Evolutionary conservation across 2,888 invertebrate genomes (phyloP), one percentile per base, ranked within the genome.

Genomic region (Eupeodes latifasciatus): DNA sequence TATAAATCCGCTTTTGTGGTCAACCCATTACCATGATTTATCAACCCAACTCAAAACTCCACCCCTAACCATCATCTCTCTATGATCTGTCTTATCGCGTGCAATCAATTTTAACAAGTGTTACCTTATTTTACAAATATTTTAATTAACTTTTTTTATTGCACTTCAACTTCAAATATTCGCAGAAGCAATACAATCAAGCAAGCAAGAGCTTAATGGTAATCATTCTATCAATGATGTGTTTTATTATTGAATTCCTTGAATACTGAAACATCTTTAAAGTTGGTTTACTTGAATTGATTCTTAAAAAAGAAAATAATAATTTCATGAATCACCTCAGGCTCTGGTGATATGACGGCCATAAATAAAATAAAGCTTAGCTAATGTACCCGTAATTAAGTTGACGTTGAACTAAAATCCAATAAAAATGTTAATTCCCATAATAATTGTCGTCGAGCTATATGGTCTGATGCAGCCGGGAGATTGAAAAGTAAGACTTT

Each of bases 1-100:
- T 14, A 53, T 66, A 72, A 75, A 86, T 86, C 85, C 85, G 85
- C 74, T 49, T 86, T 75, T 86, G 85, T 62, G 85, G 85, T 86
- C 55, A 76, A 71, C 14, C 19, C 12, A 19, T 10, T 44, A 57
- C 27, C 19, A 55, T 19, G 11, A 11, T 10, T 6, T 44, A 47
- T 5, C 5, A n/a, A 61, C 4, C 11, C 27, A 27, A 57, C 19
- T 11, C 27, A 19, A 57, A 16, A 27, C 44, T 34, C 64, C 64
- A 9, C n/a, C 75, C 79, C 55, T n/a, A 47, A 47, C 72, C 59
- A 72, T 40, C 40, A 40, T 40, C 40, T 59, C 66, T 19, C 40
- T 59, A 49, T 19, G 12, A 67, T 67, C 10, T 69, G 64, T 71
- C 34, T 72, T 77, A 81, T 85, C 81, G 61, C 47, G 19, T 51